phyloP scores from a whole-genome alignment of 2,888 invertebrate species.

The Cylloceria caligata region DNA sequence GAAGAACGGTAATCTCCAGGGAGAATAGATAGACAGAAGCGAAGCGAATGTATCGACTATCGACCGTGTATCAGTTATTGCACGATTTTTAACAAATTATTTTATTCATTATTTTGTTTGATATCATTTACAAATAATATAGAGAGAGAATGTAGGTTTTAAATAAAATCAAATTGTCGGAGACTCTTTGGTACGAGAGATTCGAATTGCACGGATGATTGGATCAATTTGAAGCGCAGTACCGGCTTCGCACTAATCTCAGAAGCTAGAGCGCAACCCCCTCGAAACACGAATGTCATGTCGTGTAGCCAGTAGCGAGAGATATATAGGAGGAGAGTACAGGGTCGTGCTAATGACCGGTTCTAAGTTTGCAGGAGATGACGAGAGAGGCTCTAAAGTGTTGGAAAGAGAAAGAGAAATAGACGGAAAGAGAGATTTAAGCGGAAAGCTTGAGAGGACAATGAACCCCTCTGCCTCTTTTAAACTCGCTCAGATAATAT shows the following conservation, averaged over 20 bases:
- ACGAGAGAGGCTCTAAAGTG: conserved; percentile 61
- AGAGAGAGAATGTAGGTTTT: too few species aligned
- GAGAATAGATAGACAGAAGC: not conserved
- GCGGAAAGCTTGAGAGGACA: conserved; percentile 45
- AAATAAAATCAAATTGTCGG: too few species aligned
- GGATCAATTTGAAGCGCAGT: not conserved
- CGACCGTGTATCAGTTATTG: not conserved
- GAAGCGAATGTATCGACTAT: conserved; percentile 9
- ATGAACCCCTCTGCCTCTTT: conserved; percentile 48
- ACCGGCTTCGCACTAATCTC: not conserved
- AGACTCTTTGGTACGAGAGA: too few species aligned
- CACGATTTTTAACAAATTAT: not conserved
- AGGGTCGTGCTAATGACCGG: conserved; percentile 77
- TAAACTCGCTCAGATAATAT: conserved; percentile 36
- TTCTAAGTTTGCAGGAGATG: conserved; percentile 78
- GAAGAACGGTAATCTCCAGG: conserved; percentile 21
- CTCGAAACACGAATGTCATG: conserved; percentile 46
- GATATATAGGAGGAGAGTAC: not conserved
- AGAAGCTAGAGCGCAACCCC: conserved; percentile 8
- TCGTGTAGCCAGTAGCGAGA: not conserved
- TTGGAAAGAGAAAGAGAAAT: not conserved
- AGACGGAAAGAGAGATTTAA: not conserved
- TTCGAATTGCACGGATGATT: not conserved
- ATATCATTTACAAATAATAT: too few species aligned
- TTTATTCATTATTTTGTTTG: too few species aligned